Percentiles rank a stretch among this genome's conserved stretches.
Conservation (phyloP, 2,888 invertebrate genomes). For the Ochropleura leucogaster region DNA sequence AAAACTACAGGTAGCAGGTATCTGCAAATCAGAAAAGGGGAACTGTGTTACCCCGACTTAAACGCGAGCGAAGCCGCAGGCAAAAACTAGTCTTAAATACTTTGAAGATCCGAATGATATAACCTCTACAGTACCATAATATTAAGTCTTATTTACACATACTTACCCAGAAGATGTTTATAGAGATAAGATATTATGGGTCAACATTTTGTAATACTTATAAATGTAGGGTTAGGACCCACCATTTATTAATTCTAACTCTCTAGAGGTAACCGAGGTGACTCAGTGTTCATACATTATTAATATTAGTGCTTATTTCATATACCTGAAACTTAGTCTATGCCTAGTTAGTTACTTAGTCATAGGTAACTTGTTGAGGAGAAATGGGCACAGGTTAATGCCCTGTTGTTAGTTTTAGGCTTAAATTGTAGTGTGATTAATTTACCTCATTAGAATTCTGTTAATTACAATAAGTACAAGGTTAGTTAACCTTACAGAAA, state of each 20-base stretch:
- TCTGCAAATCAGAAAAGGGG: too few relatives aligned
- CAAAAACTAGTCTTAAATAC: too few relatives aligned
- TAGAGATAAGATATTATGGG: constrained; percentile 10
- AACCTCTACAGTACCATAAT: too few relatives aligned
- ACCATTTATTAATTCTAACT: not conserved
- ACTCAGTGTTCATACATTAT: constrained; percentile 6
- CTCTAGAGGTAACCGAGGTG: not conserved
- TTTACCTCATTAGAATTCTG: constrained; percentile 22
- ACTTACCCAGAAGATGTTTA: constrained; percentile 7
- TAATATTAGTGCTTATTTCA: constrained; percentile 16
- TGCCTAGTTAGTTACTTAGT: not conserved
- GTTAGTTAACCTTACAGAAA: not conserved
- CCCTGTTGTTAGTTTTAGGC: constrained; percentile 14
- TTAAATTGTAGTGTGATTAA: constrained; percentile 16
- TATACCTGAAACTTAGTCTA: not conserved
- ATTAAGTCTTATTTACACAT: not conserved
- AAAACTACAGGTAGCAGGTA: too few relatives aligned
- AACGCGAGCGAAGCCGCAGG: too few relatives aligned
- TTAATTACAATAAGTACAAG: not conserved
- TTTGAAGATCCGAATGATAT: too few relatives aligned
- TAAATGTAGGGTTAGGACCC: not conserved
- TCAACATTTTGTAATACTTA: constrained; percentile 10
- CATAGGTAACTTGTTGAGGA: constrained; percentile 17
- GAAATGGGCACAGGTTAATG: not conserved
- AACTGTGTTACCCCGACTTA: too few relatives aligned